Conservation (phyloP, 2,888 invertebrate species). For the Automeris io region DNA sequence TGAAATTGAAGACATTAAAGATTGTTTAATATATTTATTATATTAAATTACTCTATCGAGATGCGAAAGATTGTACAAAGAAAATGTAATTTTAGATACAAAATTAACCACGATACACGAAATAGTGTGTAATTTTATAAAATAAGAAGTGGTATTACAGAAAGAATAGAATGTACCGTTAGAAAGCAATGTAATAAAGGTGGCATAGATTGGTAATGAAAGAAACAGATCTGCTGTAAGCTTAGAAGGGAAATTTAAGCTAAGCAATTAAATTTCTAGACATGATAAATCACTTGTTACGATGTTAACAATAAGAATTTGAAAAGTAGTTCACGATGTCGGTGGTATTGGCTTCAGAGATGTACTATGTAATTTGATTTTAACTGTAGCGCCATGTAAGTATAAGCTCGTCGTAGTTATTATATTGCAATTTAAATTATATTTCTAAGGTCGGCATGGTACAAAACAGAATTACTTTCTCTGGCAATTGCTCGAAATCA, state of each 20-base stretch:
- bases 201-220: conserved; percentile 9
- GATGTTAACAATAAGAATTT: background rate
- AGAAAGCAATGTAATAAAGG: conserved; percentile 35
- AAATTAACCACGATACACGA: conserved; percentile 19
- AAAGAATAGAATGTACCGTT: conserved; percentile 31
- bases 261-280: conserved; percentile 10
- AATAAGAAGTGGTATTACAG: conserved; percentile 33
- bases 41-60: conserved; percentile 2
- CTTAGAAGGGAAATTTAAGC: conserved; percentile 3
- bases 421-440: background rate
- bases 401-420: background rate
- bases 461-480: no score
- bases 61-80: background rate
- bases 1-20: background rate
- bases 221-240: conserved; percentile 3
- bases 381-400: no score
- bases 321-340: background rate
- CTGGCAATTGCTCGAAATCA: no score
- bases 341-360: background rate
- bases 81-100: conserved; percentile 4
- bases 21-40: background rate
- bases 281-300: conserved; percentile 18
- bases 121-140: conserved; percentile 30
- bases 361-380: background rate
- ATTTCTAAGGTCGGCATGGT: no score